A percentile compares a stretch with the other conserved stretches of the same genome.
Conservation (phyloP, 2,888 invertebrate genomes). For the Minunthozetes semirufus region DNA sequence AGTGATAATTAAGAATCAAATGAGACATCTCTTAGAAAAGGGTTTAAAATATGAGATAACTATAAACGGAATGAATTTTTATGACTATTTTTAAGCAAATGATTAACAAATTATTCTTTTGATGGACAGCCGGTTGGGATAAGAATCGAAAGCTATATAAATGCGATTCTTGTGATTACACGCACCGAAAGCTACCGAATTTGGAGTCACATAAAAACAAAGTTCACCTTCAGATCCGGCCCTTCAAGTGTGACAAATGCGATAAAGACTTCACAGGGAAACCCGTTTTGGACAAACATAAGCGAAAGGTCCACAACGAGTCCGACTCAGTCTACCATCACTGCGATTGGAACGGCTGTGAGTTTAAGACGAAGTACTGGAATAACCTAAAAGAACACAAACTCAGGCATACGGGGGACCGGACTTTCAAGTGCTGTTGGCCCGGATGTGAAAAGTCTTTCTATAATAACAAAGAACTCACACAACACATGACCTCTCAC, state of each 20-base stretch:
- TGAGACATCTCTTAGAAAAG: too few relatives aligned
- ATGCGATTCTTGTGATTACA: slow-evolving; percentile 14
- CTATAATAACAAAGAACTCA: not conserved
- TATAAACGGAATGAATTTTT: not conserved
- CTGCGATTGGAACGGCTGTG: slow-evolving; percentile 6
- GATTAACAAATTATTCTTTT: not conserved
- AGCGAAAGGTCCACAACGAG: not conserved
- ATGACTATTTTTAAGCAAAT: not conserved
- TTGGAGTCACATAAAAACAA: slow-evolving; percentile 6
- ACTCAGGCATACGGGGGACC: not conserved
- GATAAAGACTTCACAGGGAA: slow-evolving; percentile 1
- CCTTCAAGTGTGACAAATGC: slow-evolving; percentile 13
- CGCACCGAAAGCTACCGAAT: slow-evolving; percentile 4
- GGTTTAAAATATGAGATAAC: not conserved
- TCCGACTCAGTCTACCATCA: not conserved
- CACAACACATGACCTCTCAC: not conserved
- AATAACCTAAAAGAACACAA: not conserved
- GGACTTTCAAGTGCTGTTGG: not conserved
- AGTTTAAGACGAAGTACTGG: not conserved
- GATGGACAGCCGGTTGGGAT: not conserved
- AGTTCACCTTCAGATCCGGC: not conserved
- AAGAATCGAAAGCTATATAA: not conserved
- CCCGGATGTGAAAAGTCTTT: not conserved
- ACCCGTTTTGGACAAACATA: not conserved
- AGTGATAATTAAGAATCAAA: too few relatives aligned